Evolutionary conservation across 92 coral and sea anemone genomes (phyloP).

Genomic region (Palythoa heliodiscus): DNA sequence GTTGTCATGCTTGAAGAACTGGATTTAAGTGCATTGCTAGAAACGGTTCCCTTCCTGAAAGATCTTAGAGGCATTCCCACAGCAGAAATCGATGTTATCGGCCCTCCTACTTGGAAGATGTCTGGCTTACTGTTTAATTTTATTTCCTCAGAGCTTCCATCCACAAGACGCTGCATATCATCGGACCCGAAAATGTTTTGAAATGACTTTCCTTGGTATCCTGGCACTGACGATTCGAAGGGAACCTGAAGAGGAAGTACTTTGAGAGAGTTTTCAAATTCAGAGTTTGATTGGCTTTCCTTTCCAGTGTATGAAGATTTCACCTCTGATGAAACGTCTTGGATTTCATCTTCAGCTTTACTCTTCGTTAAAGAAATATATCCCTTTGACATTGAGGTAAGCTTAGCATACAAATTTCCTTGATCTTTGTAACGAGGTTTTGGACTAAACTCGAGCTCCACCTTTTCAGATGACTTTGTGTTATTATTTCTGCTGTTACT

Average conservation of each 20-base stretch:
- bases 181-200: neutral
- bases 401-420: constrained; percentile 9
- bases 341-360: no score
- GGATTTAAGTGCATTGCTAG: neutral
- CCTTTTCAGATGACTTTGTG: neutral
- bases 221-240: neutral
- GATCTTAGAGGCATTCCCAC: constrained; percentile 23
- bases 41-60: neutral
- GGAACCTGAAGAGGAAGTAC: neutral
- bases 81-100: constrained; percentile 37
- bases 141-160: constrained; percentile 11
- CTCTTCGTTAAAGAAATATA: neutral
- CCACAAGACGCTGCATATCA: neutral
- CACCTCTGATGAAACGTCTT: no score
- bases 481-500: neutral
- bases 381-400: neutral
- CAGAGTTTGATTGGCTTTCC: neutral
- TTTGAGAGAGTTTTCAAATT: neutral
- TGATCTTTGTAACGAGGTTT: neutral
- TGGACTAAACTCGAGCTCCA: neutral
- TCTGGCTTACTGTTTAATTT: constrained; percentile 1
- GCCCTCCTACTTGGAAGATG: constrained; percentile 1
- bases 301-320: constrained; percentile 24
- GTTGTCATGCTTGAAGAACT: neutral
- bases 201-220: neutral